These are phyloP conservation scores for Pseudopipra pipra DNA, from an alignment of 2,113 vertebrate species.

Conservation along the genomic window DNA sequence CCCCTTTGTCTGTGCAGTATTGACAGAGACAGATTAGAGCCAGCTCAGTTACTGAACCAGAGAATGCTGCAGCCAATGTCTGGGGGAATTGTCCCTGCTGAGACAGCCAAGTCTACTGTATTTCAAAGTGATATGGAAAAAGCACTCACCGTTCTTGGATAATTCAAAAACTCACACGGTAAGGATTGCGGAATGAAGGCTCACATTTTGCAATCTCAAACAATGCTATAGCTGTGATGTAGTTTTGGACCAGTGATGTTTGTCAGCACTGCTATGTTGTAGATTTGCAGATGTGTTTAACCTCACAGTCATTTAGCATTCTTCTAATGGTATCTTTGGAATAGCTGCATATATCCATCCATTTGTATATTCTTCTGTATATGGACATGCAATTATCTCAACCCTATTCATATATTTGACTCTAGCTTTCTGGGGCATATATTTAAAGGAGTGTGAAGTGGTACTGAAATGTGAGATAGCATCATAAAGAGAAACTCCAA, in stretches of 20 bases:
- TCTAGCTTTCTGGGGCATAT: neutral
- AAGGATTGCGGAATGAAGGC: neutral
- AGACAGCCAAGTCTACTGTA: neutral
- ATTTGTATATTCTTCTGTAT: neutral
- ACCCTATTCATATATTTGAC: neutral
- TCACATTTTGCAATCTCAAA: neutral
- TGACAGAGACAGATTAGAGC: neutral
- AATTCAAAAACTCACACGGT: neutral
- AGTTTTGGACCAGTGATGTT: neutral
- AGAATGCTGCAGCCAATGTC: neutral
- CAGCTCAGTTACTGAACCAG: neutral
- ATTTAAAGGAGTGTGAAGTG: neutral
- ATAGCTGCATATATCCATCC: neutral
- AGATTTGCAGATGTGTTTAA: neutral
- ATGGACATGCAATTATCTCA: neutral
- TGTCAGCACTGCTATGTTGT: neutral
- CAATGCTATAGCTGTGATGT: neutral
- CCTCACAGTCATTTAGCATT: neutral
- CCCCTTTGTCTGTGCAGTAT: neutral
- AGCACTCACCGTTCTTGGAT: neutral
- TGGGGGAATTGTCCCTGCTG: rapidly evolving
- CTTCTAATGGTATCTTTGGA: neutral
- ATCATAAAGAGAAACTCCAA: neutral
- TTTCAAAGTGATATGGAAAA: neutral
- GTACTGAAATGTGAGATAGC: neutral